Evolutionary conservation across 1,140 invertebrate genomes (phyloP).

Genomic region (Aethina tumida): DNA sequence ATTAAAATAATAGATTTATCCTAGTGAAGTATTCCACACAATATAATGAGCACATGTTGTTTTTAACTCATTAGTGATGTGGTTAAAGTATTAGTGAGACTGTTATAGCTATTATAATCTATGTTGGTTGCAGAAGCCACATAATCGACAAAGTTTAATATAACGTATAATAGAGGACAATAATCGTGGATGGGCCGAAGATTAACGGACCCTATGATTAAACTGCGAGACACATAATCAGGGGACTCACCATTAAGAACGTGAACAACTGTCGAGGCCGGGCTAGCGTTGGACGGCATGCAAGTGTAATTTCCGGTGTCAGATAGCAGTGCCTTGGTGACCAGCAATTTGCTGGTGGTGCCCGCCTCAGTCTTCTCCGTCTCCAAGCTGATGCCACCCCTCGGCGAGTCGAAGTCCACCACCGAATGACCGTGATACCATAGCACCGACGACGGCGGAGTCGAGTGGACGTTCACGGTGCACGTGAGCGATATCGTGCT

Average conservation of each 20-base stretch:
- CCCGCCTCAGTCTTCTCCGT: conserved; percentile 82
- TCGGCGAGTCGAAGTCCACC: conserved; percentile 77
- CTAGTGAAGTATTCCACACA: too few species aligned
- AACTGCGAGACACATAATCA: too few species aligned
- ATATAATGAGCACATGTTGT: too few species aligned
- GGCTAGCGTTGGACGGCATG: conserved; percentile 76
- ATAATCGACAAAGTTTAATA: too few species aligned
- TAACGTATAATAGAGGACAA: too few species aligned
- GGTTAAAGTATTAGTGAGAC: too few species aligned
- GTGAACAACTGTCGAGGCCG: conserved; percentile 77
- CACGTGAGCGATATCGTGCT: conserved; percentile 84
- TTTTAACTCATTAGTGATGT: too few species aligned
- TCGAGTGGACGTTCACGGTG: conserved; percentile 77
- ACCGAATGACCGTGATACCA: conserved; percentile 75
- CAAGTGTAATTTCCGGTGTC: conserved; percentile 88
- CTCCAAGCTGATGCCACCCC: conserved; percentile 79
- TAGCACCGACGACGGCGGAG: conserved; percentile 61
- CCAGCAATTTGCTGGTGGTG: conserved; percentile 78
- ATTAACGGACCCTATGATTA: too few species aligned
- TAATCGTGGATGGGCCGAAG: too few species aligned
- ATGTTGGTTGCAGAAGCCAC: too few species aligned
- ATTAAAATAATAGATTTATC: too few species aligned
- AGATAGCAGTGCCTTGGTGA: conserved; percentile 71
- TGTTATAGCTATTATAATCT: too few species aligned
- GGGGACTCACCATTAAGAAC: conserved; percentile 72